phyloP scores from a whole-genome alignment of 1,140 invertebrate species.

The Magallana gigas region DNA sequence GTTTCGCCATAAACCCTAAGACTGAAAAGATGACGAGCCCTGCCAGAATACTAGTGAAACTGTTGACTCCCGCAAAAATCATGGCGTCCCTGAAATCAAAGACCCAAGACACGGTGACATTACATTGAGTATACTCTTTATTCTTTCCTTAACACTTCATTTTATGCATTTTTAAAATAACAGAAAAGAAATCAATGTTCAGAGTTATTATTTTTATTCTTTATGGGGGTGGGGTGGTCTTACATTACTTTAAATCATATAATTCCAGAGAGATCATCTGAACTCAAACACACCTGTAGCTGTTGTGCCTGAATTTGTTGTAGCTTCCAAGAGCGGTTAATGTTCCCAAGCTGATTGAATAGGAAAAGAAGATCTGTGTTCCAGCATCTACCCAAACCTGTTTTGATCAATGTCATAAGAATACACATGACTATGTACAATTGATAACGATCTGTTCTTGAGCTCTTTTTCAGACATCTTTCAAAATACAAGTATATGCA shows the following conservation, averaged over 20 bases:
- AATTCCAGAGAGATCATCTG: too few relatives aligned
- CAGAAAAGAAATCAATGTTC: too few relatives aligned
- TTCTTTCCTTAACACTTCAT: too few relatives aligned
- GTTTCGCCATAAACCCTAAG: conserved; percentile 78
- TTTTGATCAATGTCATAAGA: background rate
- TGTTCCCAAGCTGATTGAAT: conserved; percentile 88
- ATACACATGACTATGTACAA: too few relatives aligned
- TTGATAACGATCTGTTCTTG: too few relatives aligned
- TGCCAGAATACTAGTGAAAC: conserved; percentile 75
- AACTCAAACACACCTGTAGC: conserved; percentile 85
- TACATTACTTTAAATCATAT: too few relatives aligned
- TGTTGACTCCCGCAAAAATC: conserved; percentile 74
- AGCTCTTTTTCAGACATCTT: too few relatives aligned
- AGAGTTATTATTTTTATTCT: too few relatives aligned
- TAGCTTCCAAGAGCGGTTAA: conserved; percentile 91
- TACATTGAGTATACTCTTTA: too few relatives aligned
- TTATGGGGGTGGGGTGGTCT: too few relatives aligned
- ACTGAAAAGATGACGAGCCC: conserved; percentile 79
- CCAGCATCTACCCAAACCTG: conserved; percentile 90
- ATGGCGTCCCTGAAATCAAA: conserved; percentile 77
- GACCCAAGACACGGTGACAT: background rate
- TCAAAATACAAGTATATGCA: too few relatives aligned
- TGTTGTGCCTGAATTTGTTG: conserved; percentile 90
- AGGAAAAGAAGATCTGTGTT: conserved; percentile 87
- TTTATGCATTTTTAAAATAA: too few relatives aligned